Evolutionary conservation across 2,888 invertebrate species (phyloP), one percentile per base, ranked within the genome.

Genomic region (Drosophila crucigera): DNA sequence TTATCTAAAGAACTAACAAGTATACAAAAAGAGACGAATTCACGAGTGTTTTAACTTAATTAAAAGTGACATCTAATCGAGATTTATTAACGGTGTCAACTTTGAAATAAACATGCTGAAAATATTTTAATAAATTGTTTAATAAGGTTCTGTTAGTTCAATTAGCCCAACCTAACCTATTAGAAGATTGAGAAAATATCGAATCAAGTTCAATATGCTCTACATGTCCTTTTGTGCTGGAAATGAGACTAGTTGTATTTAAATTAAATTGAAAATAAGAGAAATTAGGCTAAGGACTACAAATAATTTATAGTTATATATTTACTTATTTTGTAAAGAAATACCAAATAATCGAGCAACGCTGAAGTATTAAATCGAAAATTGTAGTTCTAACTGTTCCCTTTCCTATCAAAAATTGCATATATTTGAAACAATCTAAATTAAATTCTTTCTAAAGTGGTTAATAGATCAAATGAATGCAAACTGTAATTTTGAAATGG

Each of bases 391-490:
- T 33, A 11, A 7, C 22, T 11, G 4, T 19, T 10, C 0, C 1
- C 19, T 33, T 16, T 53, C 9, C 1, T 6, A 14, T 14, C 16
- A 11, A 16, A 31, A 31, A 10, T 30, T 31, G 22, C 14, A 14
- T 37, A 50, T 14, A 19, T 39, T n/a, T 1, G 19, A 30, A 4
- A 3, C 30, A 53, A 37, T 14, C n/a, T 30, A 37, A 28, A 14
- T 62, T n/a, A 47, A 62, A 39, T 33, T 39, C 28, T 56, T 69
- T 63, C 25, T 4, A 41, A 55, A 49, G 11, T 31, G 28, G 49
- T 67, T 60, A 68, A 78, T 71, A 61, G 65, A 66, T 75, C 31
- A 68, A 64, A 52, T 68, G 53, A 64, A 60, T 47, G 52, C 59
- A 67, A 49, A 39, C 14, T 14, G 5, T 50, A 49, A 37, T 63